A percentile compares a stretch with the other conserved stretches of the same genome.
These are phyloP conservation scores for Phaethon lepturus DNA, from an alignment of 2,113 vertebrate genomes.

Conservation along the genomic window DNA sequence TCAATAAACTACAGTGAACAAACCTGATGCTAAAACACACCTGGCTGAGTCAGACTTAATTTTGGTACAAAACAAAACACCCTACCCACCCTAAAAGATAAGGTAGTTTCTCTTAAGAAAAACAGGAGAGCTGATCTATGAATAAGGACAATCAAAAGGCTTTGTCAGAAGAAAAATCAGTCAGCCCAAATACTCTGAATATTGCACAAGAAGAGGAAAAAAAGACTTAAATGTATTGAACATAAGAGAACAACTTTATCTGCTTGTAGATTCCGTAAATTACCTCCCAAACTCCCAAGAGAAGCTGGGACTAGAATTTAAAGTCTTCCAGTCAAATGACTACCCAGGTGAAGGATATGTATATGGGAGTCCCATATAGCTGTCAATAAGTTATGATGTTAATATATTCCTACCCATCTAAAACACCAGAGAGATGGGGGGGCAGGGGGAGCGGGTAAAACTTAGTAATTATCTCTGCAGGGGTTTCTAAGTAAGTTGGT, in stretches of 20 bases:
- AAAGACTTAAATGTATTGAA: not conserved
- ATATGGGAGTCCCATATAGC: not conserved
- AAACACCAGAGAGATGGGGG: not conserved
- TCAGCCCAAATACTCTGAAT: not conserved
- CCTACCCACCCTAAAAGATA: slow-evolving; percentile 23
- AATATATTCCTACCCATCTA: not conserved
- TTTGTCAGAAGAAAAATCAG: not conserved
- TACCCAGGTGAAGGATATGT: not conserved
- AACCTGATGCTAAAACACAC: slow-evolving; percentile 35
- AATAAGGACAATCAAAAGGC: not conserved
- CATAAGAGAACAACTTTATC: not conserved
- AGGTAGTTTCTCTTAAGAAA: slow-evolving; percentile 11
- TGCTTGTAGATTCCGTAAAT: not conserved
- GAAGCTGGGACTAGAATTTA: not conserved
- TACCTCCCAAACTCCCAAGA: not conserved
- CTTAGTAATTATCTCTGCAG: not conserved
- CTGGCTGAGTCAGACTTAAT: slow-evolving; percentile 44
- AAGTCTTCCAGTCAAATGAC: not conserved
- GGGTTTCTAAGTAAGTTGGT: not conserved
- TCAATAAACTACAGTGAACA: slow-evolving; percentile 9
- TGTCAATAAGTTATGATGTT: not conserved
- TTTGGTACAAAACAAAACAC: slow-evolving; percentile 47
- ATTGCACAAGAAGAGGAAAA: not conserved
- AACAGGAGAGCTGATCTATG: slow-evolving; percentile 13
- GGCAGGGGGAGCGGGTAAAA: not conserved